Percentiles rank a stretch among this genome's conserved stretches.
These are phyloP conservation scores for Darevskia nairensis DNA, from an alignment of 2,797 vertebrate genomes.

Conservation along the genomic window DNA sequence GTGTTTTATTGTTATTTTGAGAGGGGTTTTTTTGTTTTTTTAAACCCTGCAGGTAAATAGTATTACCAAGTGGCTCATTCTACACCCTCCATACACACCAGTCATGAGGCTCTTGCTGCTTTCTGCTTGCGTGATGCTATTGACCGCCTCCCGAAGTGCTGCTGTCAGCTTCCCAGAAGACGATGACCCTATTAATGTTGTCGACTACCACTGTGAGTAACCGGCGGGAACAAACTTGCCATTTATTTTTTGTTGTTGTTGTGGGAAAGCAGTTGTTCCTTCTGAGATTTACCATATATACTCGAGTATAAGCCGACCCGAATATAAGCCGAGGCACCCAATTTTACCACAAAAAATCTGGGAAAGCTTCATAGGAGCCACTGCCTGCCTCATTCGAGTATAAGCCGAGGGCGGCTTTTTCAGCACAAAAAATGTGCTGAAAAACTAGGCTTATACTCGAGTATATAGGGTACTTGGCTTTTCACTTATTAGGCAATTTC, in stretches of 20 bases:
- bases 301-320: no score
- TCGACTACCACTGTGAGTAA: constrained; percentile 96
- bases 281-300: constrained; percentile 39
- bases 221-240: not conserved
- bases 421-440: no score
- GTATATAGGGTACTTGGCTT: no score
- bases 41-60: constrained; percentile 83
- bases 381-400: no score
- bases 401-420: no score
- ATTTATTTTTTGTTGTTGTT: not conserved
- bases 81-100: constrained; percentile 67
- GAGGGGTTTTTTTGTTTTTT: not conserved
- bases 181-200: constrained; percentile 85
- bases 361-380: no score
- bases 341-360: no score
- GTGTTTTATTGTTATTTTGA: no score
- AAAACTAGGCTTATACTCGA: no score
- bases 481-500: not conserved
- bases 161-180: constrained; percentile 97
- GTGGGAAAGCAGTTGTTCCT: constrained; percentile 36
- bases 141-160: constrained; percentile 77
- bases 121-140: constrained; percentile 83
- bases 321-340: no score
- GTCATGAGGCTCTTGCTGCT: constrained; percentile 88
- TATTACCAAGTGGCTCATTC: constrained; percentile 76